Evolutionary conservation across 2,113 vertebrate genomes (phyloP).

Genomic region (Corynorhinus townsendii): DNA sequence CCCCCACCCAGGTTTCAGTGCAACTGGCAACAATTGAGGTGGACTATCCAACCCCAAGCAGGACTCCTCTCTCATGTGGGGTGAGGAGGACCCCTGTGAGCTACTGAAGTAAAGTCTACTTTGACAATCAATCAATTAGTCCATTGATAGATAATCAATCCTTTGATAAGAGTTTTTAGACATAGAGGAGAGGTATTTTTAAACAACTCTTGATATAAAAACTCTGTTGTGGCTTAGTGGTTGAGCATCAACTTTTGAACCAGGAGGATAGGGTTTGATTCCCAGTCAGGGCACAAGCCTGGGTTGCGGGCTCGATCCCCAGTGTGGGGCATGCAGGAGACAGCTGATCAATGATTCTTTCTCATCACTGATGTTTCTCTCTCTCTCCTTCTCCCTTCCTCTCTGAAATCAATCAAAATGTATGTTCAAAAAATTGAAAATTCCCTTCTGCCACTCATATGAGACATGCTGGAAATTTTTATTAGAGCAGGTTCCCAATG

Average conservation of each 20-base stretch:
- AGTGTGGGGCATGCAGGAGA: too few relatives aligned
- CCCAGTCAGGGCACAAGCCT: too few relatives aligned
- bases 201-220: conserved; percentile 25
- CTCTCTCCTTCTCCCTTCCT: too few relatives aligned
- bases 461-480: neutral
- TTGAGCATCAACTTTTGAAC: too few relatives aligned
- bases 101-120: conserved; percentile 8
- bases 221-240: neutral
- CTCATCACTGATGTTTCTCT: too few relatives aligned
- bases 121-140: neutral
- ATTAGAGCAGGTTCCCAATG: neutral
- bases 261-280: too few relatives aligned
- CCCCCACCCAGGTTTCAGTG: neutral
- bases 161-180: conserved; percentile 9
- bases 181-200: neutral
- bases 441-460: neutral
- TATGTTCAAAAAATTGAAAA: neutral
- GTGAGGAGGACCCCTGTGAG: neutral
- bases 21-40: neutral
- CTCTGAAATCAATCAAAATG: too few relatives aligned
- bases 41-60: neutral
- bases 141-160: neutral
- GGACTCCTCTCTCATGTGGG: neutral
- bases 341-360: too few relatives aligned
- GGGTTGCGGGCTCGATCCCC: too few relatives aligned